Conservation (phyloP, 2,113 vertebrate species). For the Ceyx cyanopectus region DNA sequence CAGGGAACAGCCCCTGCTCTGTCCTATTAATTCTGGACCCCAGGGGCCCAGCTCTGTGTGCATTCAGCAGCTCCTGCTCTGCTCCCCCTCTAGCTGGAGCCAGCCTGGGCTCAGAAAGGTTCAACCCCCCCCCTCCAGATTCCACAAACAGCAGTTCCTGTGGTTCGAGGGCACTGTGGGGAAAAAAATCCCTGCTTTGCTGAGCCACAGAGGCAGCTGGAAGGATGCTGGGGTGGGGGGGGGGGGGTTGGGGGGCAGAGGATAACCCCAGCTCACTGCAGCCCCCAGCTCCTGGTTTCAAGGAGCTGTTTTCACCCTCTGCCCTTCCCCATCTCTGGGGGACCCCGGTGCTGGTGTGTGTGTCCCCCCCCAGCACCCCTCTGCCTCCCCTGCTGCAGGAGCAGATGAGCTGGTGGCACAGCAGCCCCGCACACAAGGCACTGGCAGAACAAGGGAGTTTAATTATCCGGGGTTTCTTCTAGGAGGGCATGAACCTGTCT, state of each 20-base stretch:
- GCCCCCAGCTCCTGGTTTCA: background rate
- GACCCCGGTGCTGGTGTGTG: fast-evolving
- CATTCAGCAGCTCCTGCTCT: background rate
- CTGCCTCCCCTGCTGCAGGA: background rate
- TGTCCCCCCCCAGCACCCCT: background rate
- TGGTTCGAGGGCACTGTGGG: background rate
- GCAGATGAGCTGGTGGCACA: background rate
- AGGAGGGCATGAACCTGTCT: constrained; percentile 48
- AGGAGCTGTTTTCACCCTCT: background rate
- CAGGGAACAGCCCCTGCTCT: constrained; percentile 68
- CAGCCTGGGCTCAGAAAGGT: background rate
- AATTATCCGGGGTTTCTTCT: constrained; percentile 49
- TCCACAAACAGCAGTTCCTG: background rate
- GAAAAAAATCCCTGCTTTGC: background rate
- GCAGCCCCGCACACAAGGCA: background rate
- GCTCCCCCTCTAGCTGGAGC: background rate
- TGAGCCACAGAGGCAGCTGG: background rate
- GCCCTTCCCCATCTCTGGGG: background rate
- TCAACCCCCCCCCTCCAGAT: background rate
- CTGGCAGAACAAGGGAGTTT: constrained; percentile 32
- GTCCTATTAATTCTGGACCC: constrained; percentile 71
- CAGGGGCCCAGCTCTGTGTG: constrained; percentile 44
- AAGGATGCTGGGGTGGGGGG: background rate
- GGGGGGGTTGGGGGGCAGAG: background rate
- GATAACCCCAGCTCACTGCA: background rate